phyloP scores from a whole-genome alignment of 92 coral and sea anemone genomes.

The Pocillopora meandrina region DNA sequence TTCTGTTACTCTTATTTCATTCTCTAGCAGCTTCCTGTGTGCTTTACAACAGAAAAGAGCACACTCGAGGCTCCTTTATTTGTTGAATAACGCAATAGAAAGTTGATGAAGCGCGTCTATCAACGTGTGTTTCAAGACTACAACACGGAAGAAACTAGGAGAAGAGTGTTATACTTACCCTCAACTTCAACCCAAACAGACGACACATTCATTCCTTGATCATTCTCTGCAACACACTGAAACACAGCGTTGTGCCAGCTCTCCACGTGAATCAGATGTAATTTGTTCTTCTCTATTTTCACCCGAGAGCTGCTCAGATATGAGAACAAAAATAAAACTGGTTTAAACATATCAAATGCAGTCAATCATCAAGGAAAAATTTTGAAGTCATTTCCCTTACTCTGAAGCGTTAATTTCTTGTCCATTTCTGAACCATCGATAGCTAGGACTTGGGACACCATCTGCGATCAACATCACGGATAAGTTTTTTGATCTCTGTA shows the following conservation, averaged over 20 bases:
- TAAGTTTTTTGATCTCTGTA: not conserved
- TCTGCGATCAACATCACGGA: not conserved
- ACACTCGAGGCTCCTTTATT: not conserved
- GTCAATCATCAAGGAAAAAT: not conserved
- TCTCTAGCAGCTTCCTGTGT: no score
- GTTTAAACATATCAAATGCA: not conserved
- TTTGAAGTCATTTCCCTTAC: not conserved
- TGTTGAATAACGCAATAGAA: not conserved
- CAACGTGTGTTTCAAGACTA: no score
- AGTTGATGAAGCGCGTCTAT: not conserved
- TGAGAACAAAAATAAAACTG: not conserved
- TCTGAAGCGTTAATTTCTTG: not conserved
- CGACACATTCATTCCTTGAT: conserved; percentile 19
- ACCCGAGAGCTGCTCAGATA: not conserved
- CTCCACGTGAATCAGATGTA: not conserved
- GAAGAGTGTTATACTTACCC: not conserved
- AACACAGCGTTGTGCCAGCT: conserved; percentile 26
- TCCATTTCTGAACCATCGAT: conserved; percentile 31
- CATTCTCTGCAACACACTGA: conserved; percentile 33
- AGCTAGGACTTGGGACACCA: not conserved
- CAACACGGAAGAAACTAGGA: no score
- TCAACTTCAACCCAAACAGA: conserved; percentile 20
- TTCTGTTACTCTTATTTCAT: no score
- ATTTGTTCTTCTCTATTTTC: not conserved
- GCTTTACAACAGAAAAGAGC: no score